phyloP scores from a whole-genome alignment of 1,140 invertebrate genomes.

The Dufourea novaeangliae region DNA sequence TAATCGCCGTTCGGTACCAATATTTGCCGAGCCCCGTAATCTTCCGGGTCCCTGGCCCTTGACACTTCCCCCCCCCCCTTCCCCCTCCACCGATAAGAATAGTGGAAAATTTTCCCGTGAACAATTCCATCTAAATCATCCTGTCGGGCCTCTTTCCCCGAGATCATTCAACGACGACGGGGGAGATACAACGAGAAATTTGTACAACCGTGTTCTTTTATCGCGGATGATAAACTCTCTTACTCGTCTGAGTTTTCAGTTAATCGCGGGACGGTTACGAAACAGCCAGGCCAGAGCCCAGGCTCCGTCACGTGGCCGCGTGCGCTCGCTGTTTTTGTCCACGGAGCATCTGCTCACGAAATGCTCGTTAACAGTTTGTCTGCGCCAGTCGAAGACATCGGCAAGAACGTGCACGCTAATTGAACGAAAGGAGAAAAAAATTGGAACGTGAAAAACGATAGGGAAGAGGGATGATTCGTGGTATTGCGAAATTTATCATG shows the following conservation, averaged over 20 bases:
- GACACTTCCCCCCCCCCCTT: too few species aligned
- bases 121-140: neutral
- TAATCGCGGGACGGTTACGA: slow-evolving; percentile 11
- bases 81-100: slow-evolving; percentile 25
- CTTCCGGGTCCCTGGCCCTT: slow-evolving; percentile 19
- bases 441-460: neutral
- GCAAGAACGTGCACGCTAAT: too few species aligned
- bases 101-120: slow-evolving; percentile 7
- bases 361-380: neutral
- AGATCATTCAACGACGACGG: neutral
- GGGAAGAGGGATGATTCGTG: neutral
- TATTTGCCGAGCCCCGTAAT: slow-evolving; percentile 4
- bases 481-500: neutral
- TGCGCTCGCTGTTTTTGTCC: neutral
- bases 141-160: neutral
- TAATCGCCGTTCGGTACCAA: neutral
- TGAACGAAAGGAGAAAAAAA: neutral
- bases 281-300: too few species aligned
- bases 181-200: neutral
- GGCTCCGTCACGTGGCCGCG: neutral
- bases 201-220: neutral
- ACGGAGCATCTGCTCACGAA: neutral
- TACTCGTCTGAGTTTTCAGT: neutral
- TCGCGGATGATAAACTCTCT: neutral
- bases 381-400: neutral